Evolutionary conservation across 2,888 invertebrate genomes (phyloP), one percentile per base, ranked within the genome.

Genomic region (Bembecia ichneumoniformis): DNA sequence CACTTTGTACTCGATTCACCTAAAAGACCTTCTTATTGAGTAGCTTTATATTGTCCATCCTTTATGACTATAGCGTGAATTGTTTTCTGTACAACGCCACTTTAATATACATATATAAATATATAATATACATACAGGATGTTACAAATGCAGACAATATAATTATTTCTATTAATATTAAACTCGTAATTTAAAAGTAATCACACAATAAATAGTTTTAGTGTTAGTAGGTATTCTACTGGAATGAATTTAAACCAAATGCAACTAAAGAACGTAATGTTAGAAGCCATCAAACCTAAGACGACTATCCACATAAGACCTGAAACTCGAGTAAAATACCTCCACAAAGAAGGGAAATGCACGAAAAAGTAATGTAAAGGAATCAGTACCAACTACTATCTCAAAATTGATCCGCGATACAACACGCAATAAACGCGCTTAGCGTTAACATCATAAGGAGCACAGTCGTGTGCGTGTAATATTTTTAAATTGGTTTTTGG

Each of bases 331-430:
- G 82, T 82, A 84, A 86, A 84, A 80, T 81, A 83, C 80, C 74
- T 78, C 71, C 74, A 81, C 83, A 84, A 82, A 80, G 83, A 80
- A 80, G 73, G 80, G 81, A 84, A 83, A 86, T 83, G 84, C 84
- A 86, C 82, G 80, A 82, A 84, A 83, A 86, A 84, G 84, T 86
- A 86, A 82, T 79, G 84, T 78, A 75, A 81, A 83, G 82, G 83
- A 87, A 84, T 86, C 86, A 77, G 81, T 78, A 78, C 76, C 68
- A 79, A 82, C 74, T 75, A 77, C 82, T 84, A 83, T 87, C 87
- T 74, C 77, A 72, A 84, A 86, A 87, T 86, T 84, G 83, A 84
- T 82, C 86, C 79, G 52, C 52, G 47, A 51, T 53, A 46, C 49
- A 11, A 16, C 74, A 77, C 52, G 49, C 60, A 28, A 77, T 61